Evolutionary conservation across 1,140 invertebrate species (phyloP).

Genomic region (Aphidius gifuensis): DNA sequence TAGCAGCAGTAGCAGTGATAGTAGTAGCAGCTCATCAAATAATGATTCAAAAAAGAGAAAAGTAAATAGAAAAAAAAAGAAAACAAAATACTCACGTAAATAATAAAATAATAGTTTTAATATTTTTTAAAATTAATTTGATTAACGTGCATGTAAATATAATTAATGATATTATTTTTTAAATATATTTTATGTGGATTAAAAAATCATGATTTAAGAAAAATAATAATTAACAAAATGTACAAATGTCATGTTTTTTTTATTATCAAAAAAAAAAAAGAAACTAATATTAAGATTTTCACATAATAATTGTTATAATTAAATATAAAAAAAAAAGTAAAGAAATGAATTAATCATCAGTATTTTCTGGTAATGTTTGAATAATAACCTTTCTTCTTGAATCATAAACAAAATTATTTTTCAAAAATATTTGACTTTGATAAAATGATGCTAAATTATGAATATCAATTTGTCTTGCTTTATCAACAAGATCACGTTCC

Average conservation of each 20-base stretch:
- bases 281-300: background rate
- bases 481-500: constrained; percentile 87
- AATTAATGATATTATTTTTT: background rate
- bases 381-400: constrained; percentile 78
- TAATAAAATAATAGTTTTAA: too few relatives aligned
- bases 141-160: constrained; percentile 1
- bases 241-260: too few relatives aligned
- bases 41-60: constrained; percentile 16
- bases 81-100: background rate
- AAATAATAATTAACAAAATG: too few relatives aligned
- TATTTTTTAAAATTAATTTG: too few relatives aligned
- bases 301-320: constrained; percentile 13
- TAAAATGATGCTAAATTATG: constrained; percentile 88
- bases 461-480: constrained; percentile 92
- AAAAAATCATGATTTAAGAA: too few relatives aligned
- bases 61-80: constrained; percentile 17
- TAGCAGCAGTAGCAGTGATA: constrained; percentile 28
- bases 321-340: constrained; percentile 13
- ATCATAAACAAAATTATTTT: constrained; percentile 89
- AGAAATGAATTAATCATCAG: constrained; percentile 30
- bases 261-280: background rate
- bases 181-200: too few relatives aligned
- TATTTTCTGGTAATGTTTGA: constrained; percentile 68
- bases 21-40: constrained; percentile 14
- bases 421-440: constrained; percentile 84